Evolutionary conservation across 2,797 vertebrate genomes (phyloP).

Genomic region (Enteromius anoplus): DNA sequence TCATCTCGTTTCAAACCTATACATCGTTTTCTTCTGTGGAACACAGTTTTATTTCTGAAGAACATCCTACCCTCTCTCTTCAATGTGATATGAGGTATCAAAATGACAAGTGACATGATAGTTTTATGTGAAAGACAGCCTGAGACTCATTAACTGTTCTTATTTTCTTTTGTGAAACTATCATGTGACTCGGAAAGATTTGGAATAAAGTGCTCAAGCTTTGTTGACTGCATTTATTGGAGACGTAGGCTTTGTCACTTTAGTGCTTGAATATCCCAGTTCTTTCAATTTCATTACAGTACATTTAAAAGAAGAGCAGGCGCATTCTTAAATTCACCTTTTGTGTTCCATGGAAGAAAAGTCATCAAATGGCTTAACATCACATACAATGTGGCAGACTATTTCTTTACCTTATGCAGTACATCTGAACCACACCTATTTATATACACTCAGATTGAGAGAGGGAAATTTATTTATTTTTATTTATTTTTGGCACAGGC

Average conservation of each 20-base stretch:
- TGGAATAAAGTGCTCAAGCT: not conserved
- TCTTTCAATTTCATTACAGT: too few relatives aligned
- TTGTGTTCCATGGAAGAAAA: not conserved
- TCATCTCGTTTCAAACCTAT: not conserved
- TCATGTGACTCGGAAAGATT: not conserved
- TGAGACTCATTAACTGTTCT: not conserved
- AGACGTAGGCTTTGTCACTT: not conserved
- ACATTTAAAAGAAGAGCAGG: not conserved
- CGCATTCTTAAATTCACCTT: not conserved
- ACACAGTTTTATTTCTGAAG: not conserved
- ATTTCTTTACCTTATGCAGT: not conserved
- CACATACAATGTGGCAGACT: not conserved
- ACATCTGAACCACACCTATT: not conserved
- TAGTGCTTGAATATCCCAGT: not conserved
- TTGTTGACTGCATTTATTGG: not conserved
- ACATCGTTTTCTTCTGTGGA: not conserved
- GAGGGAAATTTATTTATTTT: too few relatives aligned
- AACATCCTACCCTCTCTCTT: not conserved
- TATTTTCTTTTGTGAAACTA: not conserved
- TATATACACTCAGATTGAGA: not conserved
- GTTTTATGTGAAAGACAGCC: not conserved
- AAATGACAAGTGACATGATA: not conserved
- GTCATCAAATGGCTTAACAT: not conserved
- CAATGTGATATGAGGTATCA: not conserved
- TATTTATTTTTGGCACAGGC: constrained; percentile 68